These are phyloP conservation scores for Hassar affinis DNA, from an alignment of 2,113 vertebrate genomes.

Conservation along the genomic window DNA sequence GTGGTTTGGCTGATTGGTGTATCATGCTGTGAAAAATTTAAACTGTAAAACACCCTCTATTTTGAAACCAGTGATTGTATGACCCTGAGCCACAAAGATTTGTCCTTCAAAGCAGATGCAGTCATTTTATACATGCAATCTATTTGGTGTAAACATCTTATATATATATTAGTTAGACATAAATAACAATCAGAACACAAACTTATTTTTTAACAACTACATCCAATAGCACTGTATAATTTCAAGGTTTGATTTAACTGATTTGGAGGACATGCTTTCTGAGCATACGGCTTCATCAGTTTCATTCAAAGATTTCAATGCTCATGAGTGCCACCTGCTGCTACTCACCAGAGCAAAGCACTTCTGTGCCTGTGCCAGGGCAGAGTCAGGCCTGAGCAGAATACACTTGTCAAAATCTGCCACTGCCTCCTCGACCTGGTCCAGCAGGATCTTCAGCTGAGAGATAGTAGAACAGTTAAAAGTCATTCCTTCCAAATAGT, in stretches of 20 bases:
- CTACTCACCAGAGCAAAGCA: conserved; percentile 91
- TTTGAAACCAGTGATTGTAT: background rate
- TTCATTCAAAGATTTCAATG: background rate
- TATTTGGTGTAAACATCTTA: background rate
- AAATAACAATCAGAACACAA: background rate
- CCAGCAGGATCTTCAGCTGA: conserved; percentile 95
- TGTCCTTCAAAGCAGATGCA: background rate
- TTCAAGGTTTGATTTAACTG: background rate
- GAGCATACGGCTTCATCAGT: background rate
- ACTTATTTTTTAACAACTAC: background rate
- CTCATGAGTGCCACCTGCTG: background rate
- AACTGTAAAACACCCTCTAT: too few relatives aligned
- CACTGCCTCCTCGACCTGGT: conserved; percentile 97
- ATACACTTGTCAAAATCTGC: conserved; percentile 98
- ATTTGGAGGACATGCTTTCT: background rate
- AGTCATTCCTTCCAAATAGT: background rate
- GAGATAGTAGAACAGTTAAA: background rate
- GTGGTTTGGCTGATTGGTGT: too few relatives aligned
- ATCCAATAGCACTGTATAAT: background rate
- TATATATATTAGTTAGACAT: background rate
- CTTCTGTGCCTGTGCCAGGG: conserved; percentile 96
- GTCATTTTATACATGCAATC: background rate
- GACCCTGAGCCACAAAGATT: background rate
- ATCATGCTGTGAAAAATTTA: too few relatives aligned
- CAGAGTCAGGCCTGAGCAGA: conserved; percentile 89